Base-by-base conservation (phyloP, 2,113 vertebrate genomes). In the Clarias batrachus region DNA sequence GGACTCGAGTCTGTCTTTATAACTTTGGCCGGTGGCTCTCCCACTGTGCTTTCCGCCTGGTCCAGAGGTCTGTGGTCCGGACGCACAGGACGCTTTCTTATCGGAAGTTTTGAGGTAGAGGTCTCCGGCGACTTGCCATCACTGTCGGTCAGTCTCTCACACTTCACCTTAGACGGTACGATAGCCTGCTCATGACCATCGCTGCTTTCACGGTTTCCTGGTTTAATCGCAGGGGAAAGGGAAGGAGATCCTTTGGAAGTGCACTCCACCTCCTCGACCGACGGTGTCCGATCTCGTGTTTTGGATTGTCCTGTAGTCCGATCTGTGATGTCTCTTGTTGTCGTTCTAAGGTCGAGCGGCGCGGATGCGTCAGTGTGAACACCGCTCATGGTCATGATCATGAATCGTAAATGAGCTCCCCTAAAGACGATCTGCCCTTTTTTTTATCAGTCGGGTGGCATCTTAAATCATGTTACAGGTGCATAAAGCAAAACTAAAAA, bases 271-370 rank as follows among this genome's bases (percentile, higher is more conserved):
- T 23, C 59, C 21, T 56, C 62, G 5, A 9, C 52, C 41, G 78
- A 33, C 71, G 77, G 13, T 60, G 33, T 30, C 89, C 91, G 91
- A 68, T 76, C 90, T 82, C 19, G 37, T 62, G 33, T 37, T 56
- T 41, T 76, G 86, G 8, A 65, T 83, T 37, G 82, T 86, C 62
- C 76, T 85, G 87, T 77, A 87, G n/a, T 84, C 82, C 56, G 81
- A 21, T 82, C 77, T 76, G 68, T 57, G 87, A 30, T 77, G 86
- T 90, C 89, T 76, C 92, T 89, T 83, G 74, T 73, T 17, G 89
- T 92, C 80, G 91, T 94, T 89, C 92, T 91, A 81, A 96, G 89
- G 90, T 96, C 95, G 92, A 96, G 93, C 86, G 95, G 95, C 63
- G 87, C 91, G 60, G 91, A 27, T 84, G 92, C 88, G 19, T 87